Percentiles rank a stretch among this genome's conserved stretches.
Conservation (phyloP, 2,113 vertebrate genomes). For the Tiliqua scincoides region DNA sequence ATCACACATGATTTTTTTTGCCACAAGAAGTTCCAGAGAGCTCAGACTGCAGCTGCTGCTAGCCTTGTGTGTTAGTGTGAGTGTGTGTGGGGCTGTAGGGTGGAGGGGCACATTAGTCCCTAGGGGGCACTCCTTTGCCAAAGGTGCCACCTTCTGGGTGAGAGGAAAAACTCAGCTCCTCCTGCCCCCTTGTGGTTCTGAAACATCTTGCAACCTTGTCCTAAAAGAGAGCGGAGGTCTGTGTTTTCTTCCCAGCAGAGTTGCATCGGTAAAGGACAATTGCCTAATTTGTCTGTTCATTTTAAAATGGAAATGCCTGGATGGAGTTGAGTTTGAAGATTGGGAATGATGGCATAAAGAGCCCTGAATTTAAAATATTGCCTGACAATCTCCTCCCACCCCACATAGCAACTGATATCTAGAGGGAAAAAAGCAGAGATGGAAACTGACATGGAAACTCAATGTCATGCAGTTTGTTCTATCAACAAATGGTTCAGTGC, state of each 20-base stretch:
- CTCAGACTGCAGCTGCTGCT: background rate
- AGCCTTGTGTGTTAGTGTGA: background rate
- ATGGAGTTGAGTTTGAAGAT: background rate
- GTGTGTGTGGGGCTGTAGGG: too few relatives aligned
- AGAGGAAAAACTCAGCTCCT: background rate
- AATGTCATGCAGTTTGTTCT: too few relatives aligned
- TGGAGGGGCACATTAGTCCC: background rate
- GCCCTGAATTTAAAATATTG: background rate
- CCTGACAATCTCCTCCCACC: background rate
- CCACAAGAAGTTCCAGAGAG: background rate
- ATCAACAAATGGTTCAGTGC: background rate
- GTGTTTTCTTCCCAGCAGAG: background rate
- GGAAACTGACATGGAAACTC: background rate
- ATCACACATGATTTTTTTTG: background rate
- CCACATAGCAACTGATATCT: too few relatives aligned
- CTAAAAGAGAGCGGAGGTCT: background rate
- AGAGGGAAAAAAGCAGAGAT: too few relatives aligned
- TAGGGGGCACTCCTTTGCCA: background rate
- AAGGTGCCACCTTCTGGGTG: background rate
- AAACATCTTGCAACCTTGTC: background rate
- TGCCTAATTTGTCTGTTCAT: background rate
- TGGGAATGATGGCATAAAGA: background rate
- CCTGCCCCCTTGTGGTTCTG: background rate
- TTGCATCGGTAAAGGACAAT: background rate
- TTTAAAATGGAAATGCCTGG: rapidly evolving